Evolutionary conservation across 2,888 invertebrate genomes (phyloP).

Genomic region (Tetheella fluctuosa): DNA sequence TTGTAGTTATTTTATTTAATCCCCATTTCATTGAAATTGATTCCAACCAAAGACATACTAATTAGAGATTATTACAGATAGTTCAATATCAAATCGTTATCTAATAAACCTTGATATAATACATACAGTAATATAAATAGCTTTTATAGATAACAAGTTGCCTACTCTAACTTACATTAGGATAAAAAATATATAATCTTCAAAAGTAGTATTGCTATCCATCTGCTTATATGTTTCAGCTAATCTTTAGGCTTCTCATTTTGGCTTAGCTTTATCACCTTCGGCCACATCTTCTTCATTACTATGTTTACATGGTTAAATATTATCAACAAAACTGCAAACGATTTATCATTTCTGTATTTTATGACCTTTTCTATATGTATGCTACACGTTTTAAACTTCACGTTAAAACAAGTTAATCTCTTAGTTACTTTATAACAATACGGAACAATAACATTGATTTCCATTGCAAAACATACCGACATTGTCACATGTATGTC

Average conservation of each 20-base stretch:
- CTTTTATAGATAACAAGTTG: background rate
- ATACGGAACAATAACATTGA: slow-evolving; percentile 3
- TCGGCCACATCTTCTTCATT: no score
- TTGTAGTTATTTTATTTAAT: background rate
- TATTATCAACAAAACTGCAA: no score
- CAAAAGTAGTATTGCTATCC: no score
- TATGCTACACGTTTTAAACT: background rate
- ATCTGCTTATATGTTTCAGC: no score
- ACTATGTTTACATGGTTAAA: no score
- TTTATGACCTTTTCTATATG: no score
- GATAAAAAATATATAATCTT: no score
- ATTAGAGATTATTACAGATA: background rate
- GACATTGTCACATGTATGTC: background rate
- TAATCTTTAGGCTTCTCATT: no score
- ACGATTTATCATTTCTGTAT: no score
- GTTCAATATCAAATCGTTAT: slow-evolving; percentile 4
- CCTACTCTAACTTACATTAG: background rate
- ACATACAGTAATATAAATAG: background rate
- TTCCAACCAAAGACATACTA: background rate
- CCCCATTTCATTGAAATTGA: background rate
- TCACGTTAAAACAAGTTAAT: background rate
- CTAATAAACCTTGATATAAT: background rate
- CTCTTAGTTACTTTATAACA: background rate
- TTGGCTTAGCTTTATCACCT: no score
- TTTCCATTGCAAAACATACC: background rate